Evolutionary conservation across 2,888 invertebrate species (phyloP).

Genomic region (Calliopum simillimum): DNA sequence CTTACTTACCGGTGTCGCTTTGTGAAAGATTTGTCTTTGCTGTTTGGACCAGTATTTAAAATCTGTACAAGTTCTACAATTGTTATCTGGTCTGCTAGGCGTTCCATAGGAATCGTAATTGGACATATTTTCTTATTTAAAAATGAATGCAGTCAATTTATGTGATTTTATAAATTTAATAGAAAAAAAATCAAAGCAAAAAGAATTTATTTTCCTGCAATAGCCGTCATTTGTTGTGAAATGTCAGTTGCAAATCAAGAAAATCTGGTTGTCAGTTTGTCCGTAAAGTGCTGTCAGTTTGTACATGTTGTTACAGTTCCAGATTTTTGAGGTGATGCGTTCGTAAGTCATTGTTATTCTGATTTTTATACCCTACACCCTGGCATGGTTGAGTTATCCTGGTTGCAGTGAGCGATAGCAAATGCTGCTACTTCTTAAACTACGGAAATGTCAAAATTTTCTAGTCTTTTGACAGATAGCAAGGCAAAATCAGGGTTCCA

Average conservation of each 20-base stretch:
- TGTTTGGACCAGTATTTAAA: slow-evolving; percentile 79
- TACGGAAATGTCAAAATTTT: too few relatives aligned
- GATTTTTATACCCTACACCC: too few relatives aligned
- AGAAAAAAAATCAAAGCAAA: slow-evolving; percentile 13
- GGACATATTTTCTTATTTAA: slow-evolving; percentile 40
- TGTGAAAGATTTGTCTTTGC: slow-evolving; percentile 69
- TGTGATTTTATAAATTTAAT: slow-evolving; percentile 8
- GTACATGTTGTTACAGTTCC: not conserved
- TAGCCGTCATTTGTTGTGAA: slow-evolving; percentile 34
- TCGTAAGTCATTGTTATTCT: slow-evolving; percentile 5
- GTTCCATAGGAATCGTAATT: slow-evolving; percentile 47
- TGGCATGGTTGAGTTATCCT: too few relatives aligned
- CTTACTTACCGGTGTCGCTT: slow-evolving; percentile 50
- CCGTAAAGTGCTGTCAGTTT: too few relatives aligned
- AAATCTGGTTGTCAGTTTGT: too few relatives aligned
- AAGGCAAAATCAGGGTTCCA: too few relatives aligned
- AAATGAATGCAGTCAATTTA: slow-evolving; percentile 9
- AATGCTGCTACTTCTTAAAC: too few relatives aligned
- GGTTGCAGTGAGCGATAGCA: too few relatives aligned
- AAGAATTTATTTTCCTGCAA: slow-evolving; percentile 40
- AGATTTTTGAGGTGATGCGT: not conserved
- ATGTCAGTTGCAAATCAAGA: too few relatives aligned
- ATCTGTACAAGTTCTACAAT: slow-evolving; percentile 78
- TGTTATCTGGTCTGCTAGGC: slow-evolving; percentile 65
- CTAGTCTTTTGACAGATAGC: too few relatives aligned